Evolutionary conservation across 1,140 invertebrate genomes (phyloP), one percentile per base, ranked within the genome.

Genomic region (Macrotrachela quadricornifera): DNA sequence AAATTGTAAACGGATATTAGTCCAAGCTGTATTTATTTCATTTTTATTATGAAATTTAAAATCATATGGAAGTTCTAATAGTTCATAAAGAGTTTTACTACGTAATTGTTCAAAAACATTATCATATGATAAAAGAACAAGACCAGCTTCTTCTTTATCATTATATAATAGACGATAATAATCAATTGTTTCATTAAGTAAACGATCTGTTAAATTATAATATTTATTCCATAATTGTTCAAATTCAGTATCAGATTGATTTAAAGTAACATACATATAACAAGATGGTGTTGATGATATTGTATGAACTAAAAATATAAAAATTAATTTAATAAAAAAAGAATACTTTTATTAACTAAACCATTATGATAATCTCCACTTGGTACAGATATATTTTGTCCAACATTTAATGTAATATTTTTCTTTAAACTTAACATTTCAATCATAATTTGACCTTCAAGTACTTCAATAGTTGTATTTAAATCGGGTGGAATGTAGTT

Each of bases 251-350:
- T 64, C 55, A 30, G 63, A 65, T 13, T 60, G 63, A 56, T 80
- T 81, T 1, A 73, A 70, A 62, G 77, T 86, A 0, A 79, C 79
- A 60, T 85, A 90, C 77, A 85, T 80, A 63, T 83, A 86, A 61
- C 77, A 83, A 0, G 82, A 80, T n/a, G 82, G 79, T 42, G 69
- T 74, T 12, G 68, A 64, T 75, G 75, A 61, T 87, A 82, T 40
- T 40, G 14, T 14, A 40, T 40, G 59, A 82, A 83, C 15, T 64
- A 68, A 54, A 74, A 78, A n/a, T 75, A 66, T 18, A 68, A 65
- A 12, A 68, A 44, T 64, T 65, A 56, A 21, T 60, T n/a, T n/a
- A n/a, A n/a, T n/a, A n/a, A n/a, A n/a, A 52, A 42, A 38, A 17
- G 6, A 15, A 15, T 17, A 12, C 41, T 16, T 40, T 21, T 43